Evolutionary conservation across 2,113 vertebrate species (phyloP).

Genomic region (Felis catus): DNA sequence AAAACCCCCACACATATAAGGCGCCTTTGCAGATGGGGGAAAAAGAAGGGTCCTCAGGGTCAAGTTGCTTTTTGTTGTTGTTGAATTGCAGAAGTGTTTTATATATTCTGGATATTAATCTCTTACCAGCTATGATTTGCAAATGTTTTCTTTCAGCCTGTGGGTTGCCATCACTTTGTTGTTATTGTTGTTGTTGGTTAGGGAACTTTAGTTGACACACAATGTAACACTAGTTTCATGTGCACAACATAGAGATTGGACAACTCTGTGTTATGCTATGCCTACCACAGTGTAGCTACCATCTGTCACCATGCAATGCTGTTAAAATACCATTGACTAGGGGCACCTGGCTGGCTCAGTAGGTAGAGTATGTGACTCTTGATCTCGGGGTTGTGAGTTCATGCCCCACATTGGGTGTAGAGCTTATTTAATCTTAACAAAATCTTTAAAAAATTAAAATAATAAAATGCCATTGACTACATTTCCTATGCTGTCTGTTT

Average conservation of each 20-base stretch:
- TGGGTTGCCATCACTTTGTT: not conserved
- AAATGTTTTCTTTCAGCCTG: not conserved
- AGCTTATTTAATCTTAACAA: no score
- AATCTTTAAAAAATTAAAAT: no score
- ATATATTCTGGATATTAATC: not conserved
- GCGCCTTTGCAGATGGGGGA: not conserved
- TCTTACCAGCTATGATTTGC: not conserved
- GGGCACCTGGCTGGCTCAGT: no score
- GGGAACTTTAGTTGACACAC: not conserved
- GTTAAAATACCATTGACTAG: not conserved
- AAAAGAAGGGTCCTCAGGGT: not conserved
- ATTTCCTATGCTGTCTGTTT: not conserved
- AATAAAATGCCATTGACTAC: not conserved
- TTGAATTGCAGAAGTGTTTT: not conserved
- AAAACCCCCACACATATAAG: accelerated
- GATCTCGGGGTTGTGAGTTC: no score
- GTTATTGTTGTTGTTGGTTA: no score
- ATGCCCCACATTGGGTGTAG: no score
- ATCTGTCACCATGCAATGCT: not conserved
- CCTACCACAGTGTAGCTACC: not conserved
- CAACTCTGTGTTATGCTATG: not conserved
- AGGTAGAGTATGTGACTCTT: no score
- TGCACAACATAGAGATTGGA: not conserved
- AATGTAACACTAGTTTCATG: not conserved
- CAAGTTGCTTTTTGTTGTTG: not conserved